Base-by-base conservation (phyloP, 2,888 invertebrate genomes). In the Brenthis hecate region DNA sequence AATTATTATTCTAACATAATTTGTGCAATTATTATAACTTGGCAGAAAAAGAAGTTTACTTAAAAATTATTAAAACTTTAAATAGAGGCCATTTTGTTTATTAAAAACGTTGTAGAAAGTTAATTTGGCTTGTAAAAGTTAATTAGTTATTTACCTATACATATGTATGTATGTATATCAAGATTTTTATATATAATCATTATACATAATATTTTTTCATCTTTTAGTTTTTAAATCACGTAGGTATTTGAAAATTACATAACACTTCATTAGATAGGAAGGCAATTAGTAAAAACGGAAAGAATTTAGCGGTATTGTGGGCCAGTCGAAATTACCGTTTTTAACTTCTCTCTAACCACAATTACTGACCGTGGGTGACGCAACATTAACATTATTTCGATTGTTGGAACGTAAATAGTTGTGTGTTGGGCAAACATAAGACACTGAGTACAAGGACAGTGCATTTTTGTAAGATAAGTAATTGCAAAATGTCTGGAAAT, bases 291-390 rank as follows among this genome's bases (percentile, higher is more conserved):
- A 50, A 61, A 60, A 60, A 61, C 66, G 67, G 66, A 67, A 70
- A 61, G 51, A 67, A 68, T 51, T 50, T 51, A 62, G 53, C 50
- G 23, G 60, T 68, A 62, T 62, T 54, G 53, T 54, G 65, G 65
- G 68, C 64, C 70, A 61, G 56, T 64, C 50, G 32, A 70, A 68
- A 68, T 68, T 53, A 65, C 68, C 65, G 60, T 62, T 55, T 70
- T 69, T 67, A 72, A 56, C 58, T 43, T 72, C 72, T 69, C 62
- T 66, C 65, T 70, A 66, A 70, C 73, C 72, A 68, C 72, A 77
- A 73, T 78, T 74, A 77, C 76, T 65, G 63, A 66, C 62, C 65
- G 67, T 69, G 66, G 64, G 65, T 77, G 72, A 74, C 69, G 77
- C 73, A 77, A 77, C 65, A 57, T 61, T 32, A 66, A 68, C 65